Percentiles rank a stretch among this genome's conserved stretches.
Conservation (phyloP, 1,140 invertebrate genomes). For the Archegozetes longisetosus region DNA sequence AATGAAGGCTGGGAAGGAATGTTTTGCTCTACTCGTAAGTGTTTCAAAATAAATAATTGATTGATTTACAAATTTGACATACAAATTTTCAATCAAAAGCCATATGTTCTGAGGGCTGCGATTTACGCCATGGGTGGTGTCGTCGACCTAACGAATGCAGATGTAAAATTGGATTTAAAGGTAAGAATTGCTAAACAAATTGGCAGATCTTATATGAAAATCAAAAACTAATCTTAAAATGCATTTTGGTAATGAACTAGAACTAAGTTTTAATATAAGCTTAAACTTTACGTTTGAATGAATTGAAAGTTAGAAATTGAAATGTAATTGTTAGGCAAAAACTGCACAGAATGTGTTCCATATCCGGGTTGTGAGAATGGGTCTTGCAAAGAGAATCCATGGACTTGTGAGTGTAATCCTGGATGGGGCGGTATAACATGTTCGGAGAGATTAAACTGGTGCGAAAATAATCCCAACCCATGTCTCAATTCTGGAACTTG, state of each 20-base stretch:
- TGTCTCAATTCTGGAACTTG: conserved; percentile 16
- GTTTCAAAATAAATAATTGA: neutral
- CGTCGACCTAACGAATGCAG: conserved; percentile 51
- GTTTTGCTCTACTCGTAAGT: conserved; percentile 66
- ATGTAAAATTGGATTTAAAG: conserved; percentile 8
- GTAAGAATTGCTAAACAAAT: too few relatives aligned
- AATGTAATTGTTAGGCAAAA: conserved; percentile 62
- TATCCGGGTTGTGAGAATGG: conserved; percentile 45
- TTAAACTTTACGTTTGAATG: neutral
- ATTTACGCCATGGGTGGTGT: conserved; percentile 65
- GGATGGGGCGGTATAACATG: conserved; percentile 12
- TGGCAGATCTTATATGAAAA: too few relatives aligned
- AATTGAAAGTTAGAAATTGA: conserved; percentile 49
- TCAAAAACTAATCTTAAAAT: too few relatives aligned
- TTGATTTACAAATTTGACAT: neutral
- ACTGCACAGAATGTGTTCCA: conserved; percentile 60
- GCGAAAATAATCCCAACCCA: conserved; percentile 14
- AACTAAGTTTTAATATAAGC: neutral
- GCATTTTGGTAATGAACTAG: too few relatives aligned
- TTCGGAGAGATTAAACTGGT: conserved; percentile 7
- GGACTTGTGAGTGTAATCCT: conserved; percentile 12
- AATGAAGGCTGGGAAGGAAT: conserved; percentile 32
- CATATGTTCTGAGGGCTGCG: conserved; percentile 61
- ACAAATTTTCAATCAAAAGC: conserved; percentile 35
- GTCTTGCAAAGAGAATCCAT: conserved; percentile 41